phyloP scores from a whole-genome alignment of 2,888 invertebrate genomes.

The Andrena camellia region DNA sequence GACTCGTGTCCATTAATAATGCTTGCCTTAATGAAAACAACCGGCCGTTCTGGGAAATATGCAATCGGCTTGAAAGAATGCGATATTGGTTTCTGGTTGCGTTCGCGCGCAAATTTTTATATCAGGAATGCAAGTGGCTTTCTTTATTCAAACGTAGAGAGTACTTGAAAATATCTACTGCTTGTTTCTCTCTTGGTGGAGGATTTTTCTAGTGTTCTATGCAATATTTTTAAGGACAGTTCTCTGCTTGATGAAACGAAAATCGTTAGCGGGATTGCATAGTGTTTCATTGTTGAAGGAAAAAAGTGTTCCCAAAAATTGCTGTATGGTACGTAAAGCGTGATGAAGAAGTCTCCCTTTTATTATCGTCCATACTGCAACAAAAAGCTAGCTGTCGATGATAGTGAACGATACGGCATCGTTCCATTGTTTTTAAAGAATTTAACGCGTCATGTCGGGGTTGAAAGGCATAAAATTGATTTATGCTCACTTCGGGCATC shows the following conservation, averaged over 20 bases:
- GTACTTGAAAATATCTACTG: no score
- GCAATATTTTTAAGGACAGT: not conserved
- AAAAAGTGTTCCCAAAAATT: constrained; percentile 1
- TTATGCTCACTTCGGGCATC: constrained; percentile 63
- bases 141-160: no score
- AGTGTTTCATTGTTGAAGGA: not conserved
- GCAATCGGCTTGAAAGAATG: not conserved
- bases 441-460: constrained; percentile 62
- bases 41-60: not conserved
- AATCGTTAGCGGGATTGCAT: not conserved
- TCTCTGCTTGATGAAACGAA: not conserved
- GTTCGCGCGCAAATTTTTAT: not conserved
- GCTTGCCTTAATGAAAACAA: constrained; percentile 7
- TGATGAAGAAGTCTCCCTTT: constrained; percentile 3
- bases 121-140: not conserved
- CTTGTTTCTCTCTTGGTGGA: no score
- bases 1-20: constrained; percentile 9
- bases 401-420: constrained; percentile 52
- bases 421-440: constrained; percentile 66
- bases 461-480: constrained; percentile 70
- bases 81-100: not conserved
- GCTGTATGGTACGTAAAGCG: not conserved
- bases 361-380: constrained; percentile 20
- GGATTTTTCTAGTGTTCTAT: not conserved
- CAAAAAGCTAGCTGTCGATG: constrained; percentile 56